Evolutionary conservation across 2,797 vertebrate genomes (phyloP).

Genomic region (Lacerta viridis): DNA sequence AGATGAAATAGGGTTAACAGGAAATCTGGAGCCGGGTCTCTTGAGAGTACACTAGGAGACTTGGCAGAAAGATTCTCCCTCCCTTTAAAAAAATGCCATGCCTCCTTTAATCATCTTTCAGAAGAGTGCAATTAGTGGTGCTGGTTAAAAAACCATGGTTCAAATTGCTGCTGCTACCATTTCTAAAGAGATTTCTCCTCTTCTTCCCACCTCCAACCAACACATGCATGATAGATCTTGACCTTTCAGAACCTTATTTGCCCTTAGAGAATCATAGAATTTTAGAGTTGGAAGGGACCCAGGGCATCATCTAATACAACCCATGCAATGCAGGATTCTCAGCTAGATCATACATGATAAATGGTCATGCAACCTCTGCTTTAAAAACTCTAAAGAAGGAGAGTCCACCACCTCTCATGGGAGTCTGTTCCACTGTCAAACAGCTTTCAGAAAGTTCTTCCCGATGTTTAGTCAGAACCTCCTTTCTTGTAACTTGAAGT

Average conservation of each 20-base stretch:
- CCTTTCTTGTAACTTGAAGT: too few relatives aligned
- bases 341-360: too few relatives aligned
- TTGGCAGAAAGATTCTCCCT: not conserved
- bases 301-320: too few relatives aligned
- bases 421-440: too few relatives aligned
- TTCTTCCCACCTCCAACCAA: not conserved
- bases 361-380: too few relatives aligned
- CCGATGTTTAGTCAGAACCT: too few relatives aligned
- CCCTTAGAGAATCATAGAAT: too few relatives aligned
- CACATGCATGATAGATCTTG: not conserved
- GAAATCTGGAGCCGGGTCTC: not conserved
- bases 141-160: not conserved
- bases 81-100: not conserved
- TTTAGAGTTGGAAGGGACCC: too few relatives aligned
- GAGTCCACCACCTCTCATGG: too few relatives aligned
- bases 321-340: too few relatives aligned
- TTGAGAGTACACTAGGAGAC: not conserved
- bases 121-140: not conserved
- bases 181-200: not conserved
- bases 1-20: not conserved
- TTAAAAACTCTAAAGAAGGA: too few relatives aligned
- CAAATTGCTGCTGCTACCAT: not conserved
- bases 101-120: not conserved
- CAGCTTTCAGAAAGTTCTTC: too few relatives aligned
- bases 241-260: not conserved